Base-by-base conservation (phyloP, 2,888 invertebrate genomes). In the Escarpia spicata region DNA sequence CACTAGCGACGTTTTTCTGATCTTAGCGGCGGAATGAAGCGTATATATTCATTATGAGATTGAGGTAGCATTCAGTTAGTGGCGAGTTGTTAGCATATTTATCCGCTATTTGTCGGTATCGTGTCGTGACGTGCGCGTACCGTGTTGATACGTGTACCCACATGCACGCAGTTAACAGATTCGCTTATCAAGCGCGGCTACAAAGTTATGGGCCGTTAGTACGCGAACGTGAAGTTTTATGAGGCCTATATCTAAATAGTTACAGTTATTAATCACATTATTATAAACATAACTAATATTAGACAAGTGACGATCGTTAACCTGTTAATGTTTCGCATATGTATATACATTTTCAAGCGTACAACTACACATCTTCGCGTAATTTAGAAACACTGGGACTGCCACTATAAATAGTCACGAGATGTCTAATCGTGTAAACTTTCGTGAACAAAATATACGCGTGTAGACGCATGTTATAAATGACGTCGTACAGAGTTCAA, bases 11-110 rank as follows among this genome's bases (percentile, higher is more conserved):
- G 75, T 75, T 75, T 75, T 75, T 75, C 75, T 75, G 75, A 75
- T 75, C 75, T 75, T 75, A 75, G 75, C n/a, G 75, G 75, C 75
- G 75, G 75, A 75, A 26, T 75, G 75, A 75, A 19, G 75, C n/a
- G 75, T 75, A 75, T n/a, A 75, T 75, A 75, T 75, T 75, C 75
- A 75, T 75, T 75, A 75, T 26, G 75, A 6, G 75, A 75, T 19
- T 75, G 75, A 15, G n/a, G 75, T 75, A 15, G 75, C 75, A 75
- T 75, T 75, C 75, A 26, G 75, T 75, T 75, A 75, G 75, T 26
- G 26, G 4, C 6, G 75, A 26, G 75, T 75, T 75, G 75, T 75
- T 75, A 75, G 75, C 75, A 75, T 75, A 19, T 75, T 75, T 75
- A 75, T 75, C 75, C 26, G 75, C 75, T 75, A 75, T 75, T 75